Conservation (phyloP, 2,888 invertebrate genomes). For the Drosophila borealis region DNA sequence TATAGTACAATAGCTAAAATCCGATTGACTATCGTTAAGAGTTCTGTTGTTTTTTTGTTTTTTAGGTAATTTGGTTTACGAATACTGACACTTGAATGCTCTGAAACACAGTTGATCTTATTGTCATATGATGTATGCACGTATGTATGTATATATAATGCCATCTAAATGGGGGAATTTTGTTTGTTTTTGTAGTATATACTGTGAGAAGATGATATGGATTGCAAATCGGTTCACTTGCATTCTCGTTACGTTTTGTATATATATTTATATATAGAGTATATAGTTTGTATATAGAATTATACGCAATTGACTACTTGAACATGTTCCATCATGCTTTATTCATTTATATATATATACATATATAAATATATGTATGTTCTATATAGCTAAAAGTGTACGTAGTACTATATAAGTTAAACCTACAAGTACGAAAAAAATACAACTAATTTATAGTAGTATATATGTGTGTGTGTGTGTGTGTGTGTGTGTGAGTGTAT, state of each 20-base stretch:
- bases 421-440: constrained; percentile 61
- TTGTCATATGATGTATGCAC: constrained; percentile 81
- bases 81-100: constrained; percentile 80
- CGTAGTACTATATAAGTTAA: constrained; percentile 41
- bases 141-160: constrained; percentile 46
- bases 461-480: constrained; percentile 17
- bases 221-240: constrained; percentile 50
- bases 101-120: constrained; percentile 83
- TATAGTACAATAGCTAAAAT: constrained; percentile 65
- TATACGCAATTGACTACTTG: constrained; percentile 72
- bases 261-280: constrained; percentile 28
- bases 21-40: constrained; percentile 43
- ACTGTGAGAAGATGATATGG: constrained; percentile 53
- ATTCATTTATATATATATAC: constrained; percentile 32
- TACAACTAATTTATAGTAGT: constrained; percentile 35
- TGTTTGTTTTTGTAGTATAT: constrained; percentile 11
- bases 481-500: constrained; percentile 15
- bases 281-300: constrained; percentile 38
- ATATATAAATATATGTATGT: constrained; percentile 39
- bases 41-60: constrained; percentile 30
- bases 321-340: constrained; percentile 76
- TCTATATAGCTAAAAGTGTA: constrained; percentile 46
- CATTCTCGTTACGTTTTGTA: constrained; percentile 44
- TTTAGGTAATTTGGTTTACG: constrained; percentile 78
- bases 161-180: constrained; percentile 33